Evolutionary conservation across 2,888 invertebrate genomes (phyloP), one percentile per base, ranked within the genome.

Genomic region (Drosophila aldrichi): DNA sequence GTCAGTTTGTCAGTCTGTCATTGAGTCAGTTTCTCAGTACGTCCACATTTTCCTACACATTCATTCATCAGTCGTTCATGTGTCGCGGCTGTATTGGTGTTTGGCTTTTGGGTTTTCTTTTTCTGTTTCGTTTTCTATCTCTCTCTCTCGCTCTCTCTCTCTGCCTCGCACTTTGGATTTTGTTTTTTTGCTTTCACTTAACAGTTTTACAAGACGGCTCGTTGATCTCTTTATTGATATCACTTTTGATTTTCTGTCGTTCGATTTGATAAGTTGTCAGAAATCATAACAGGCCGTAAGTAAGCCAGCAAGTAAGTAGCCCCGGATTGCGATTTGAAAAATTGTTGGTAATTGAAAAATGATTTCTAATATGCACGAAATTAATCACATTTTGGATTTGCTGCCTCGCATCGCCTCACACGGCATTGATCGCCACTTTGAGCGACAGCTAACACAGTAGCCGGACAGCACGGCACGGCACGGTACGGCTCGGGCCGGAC

Each of bases 301-400:
- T 82, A 82, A 76, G 77, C 82, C 79, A 64, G 69, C 66, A 74
- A 75, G 65, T 75, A 75, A 78, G 78, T 70, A 70, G 79, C 77
- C 69, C 75, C 70, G 75, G 62, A 65, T 63, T 61, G 70, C 77
- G 60, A 72, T 68, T 62, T 75, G 49, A 61, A 61, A 56, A 52
- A 56, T 51, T 69, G 73, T 86, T 74, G 83, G 81, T 88, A 89
- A 89, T 88, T 88, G 89, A 89, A 89, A 89, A 88, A 88, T 89
- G 86, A 88, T 88, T 86, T 89, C 87, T 86, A 89, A 88, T 88
- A 84, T 86, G 77, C 88, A 88, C 79, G 80, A 89, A 89, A 88
- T 88, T 88, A 89, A 89, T 88, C 88, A 88, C 89, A 82, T 88
- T 85, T 85, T 82, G 84, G 88, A 84, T 87, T 85, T 81, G 64